A percentile compares a stretch with the other conserved stretches of the same genome.
Conservation (phyloP, 2,888 invertebrate species). For the Acleris holmiana region DNA sequence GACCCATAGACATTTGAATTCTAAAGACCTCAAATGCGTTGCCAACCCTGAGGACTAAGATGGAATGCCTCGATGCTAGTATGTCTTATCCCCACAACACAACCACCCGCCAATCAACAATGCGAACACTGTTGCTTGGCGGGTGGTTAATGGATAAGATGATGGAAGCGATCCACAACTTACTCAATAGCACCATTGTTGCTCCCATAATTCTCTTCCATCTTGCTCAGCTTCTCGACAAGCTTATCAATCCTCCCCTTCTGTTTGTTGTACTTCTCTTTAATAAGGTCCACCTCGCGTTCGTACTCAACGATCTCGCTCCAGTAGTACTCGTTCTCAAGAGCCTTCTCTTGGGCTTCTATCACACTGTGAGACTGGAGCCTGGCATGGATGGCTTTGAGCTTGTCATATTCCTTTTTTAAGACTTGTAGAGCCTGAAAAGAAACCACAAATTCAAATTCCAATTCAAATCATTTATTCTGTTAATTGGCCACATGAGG, state of each 20-base stretch:
- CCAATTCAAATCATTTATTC: no score
- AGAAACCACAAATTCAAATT: no score
- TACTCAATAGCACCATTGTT: constrained; percentile 74
- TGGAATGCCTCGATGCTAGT: no score
- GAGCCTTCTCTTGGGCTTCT: constrained; percentile 67
- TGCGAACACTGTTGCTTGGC: no score
- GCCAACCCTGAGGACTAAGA: no score
- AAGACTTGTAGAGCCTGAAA: constrained; percentile 65
- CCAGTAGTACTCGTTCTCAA: constrained; percentile 85
- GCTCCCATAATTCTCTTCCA: constrained; percentile 63
- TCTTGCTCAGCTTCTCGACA: constrained; percentile 60
- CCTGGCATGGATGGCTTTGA: constrained; percentile 82
- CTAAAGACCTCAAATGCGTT: no score
- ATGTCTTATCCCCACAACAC: no score
- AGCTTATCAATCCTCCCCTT: constrained; percentile 68
- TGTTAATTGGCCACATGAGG: no score
- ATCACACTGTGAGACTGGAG: constrained; percentile 82
- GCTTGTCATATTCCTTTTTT: constrained; percentile 77
- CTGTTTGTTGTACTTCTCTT: constrained; percentile 74
- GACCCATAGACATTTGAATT: no score
- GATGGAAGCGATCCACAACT: no score
- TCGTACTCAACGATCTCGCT: constrained; percentile 74
- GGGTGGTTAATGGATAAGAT: no score
- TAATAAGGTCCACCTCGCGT: constrained; percentile 58
- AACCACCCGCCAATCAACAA: no score